Evolutionary conservation across 1,140 invertebrate genomes (phyloP), one percentile per base, ranked within the genome.

Genomic region (Rhynchophorus ferrugineus): DNA sequence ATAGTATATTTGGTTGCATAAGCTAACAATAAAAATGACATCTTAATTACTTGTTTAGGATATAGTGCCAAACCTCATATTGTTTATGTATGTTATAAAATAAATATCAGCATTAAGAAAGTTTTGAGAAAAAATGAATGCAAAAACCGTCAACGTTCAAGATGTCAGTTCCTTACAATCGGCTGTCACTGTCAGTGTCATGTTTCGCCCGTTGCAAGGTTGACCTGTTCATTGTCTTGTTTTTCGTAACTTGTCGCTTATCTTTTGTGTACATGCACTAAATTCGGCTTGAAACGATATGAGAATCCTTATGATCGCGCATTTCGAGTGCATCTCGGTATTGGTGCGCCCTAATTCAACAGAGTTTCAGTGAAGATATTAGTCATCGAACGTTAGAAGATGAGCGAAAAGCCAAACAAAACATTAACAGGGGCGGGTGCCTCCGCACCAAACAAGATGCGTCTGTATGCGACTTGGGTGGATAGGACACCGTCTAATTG

Each of bases 381-480:
- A 29, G 24, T 29, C 24, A 29, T 5, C 24, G 24, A 29, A 6
- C 42, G 8, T 13, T 29, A 3, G 20, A 61, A 46, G 47, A 61
- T 61, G 59, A 58, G 53, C 54, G 59, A 61, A 49, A 61, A 61
- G 43, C 21, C 44, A 9, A 49, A 14, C 34, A 61, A 56, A 58
- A 46, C 59, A 36, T 34, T 60, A 38, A 45, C 35, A 18, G 58
- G 58, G 42, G 52, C 54, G 46, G 58, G 54, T 49, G 34, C 54
- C 35, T 54, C 69, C 65, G 61, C 69, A 67, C 64, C 69, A 53
- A 69, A 73, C 69, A 91, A 91, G 80, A 96, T 96, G 93, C 94
- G 93, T 76, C 80, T 97, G 58, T 97, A 96, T 77, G 92, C 93
- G 53, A 93, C 92, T 60, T 95, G 92, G 91, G 93, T 96, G 50